Evolutionary conservation across 2,888 invertebrate species (phyloP).

Genomic region (Pseudococcus jackbeardsleyi): DNA sequence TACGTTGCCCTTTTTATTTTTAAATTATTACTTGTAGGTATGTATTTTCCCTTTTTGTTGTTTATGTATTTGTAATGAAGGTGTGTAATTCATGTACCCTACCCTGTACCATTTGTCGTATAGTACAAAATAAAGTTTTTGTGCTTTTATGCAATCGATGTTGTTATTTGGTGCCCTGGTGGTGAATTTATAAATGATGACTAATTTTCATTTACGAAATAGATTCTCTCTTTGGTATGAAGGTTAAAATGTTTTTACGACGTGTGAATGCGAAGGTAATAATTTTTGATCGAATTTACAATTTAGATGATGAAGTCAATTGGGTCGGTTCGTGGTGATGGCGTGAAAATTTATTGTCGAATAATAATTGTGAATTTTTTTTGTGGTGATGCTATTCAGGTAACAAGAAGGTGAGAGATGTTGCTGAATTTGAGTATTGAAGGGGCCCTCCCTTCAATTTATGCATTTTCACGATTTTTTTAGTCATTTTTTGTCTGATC

Average conservation of each 20-base stretch:
- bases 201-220: not conserved
- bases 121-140: conserved; percentile 50
- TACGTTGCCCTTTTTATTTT: conserved; percentile 17
- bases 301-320: not conserved
- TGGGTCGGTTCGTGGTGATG: not conserved
- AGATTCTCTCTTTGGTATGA: not conserved
- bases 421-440: no score
- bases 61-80: conserved; percentile 21
- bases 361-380: no score
- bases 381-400: not conserved
- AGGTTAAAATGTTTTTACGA: not conserved
- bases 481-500: no score
- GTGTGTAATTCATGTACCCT: conserved; percentile 7
- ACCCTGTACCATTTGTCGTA: conserved; percentile 24
- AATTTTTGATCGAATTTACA: conserved; percentile 4
- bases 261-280: not conserved
- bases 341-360: no score
- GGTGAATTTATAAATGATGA: conserved; percentile 4
- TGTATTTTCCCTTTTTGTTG: not conserved
- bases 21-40: not conserved
- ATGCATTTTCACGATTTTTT: no score
- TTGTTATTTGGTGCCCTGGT: not conserved
- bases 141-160: conserved; percentile 5
- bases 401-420: no score
- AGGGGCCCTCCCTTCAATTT: no score